Conservation (phyloP, 2,113 vertebrate species). For the Aegypius monachus region DNA sequence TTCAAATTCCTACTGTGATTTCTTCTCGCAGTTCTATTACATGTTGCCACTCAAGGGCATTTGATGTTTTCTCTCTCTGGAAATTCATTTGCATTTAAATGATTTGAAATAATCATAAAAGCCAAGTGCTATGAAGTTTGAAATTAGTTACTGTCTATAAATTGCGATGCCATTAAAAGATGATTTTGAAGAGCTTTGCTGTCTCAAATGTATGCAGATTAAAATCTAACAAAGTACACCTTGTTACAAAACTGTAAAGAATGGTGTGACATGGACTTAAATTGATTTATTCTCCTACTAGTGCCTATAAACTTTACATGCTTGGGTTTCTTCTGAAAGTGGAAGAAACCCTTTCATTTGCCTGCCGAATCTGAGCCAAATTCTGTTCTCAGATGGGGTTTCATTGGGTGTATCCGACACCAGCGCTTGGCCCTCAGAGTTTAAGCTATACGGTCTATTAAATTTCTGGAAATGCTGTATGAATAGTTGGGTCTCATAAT, state of each 20-base stretch:
- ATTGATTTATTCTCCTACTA: slow-evolving; percentile 76
- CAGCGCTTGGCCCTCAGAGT: slow-evolving; percentile 28
- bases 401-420: slow-evolving; percentile 47
- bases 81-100: slow-evolving; percentile 92
- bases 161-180: slow-evolving; percentile 84
- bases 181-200: slow-evolving; percentile 82
- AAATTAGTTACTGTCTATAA: slow-evolving; percentile 91
- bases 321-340: slow-evolving; percentile 65
- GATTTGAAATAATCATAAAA: slow-evolving; percentile 90
- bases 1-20: slow-evolving; percentile 75
- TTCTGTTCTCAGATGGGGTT: slow-evolving; percentile 38
- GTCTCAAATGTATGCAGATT: slow-evolving; percentile 83
- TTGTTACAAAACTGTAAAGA: slow-evolving; percentile 83
- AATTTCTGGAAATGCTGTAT: slow-evolving; percentile 42
- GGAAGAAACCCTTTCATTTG: slow-evolving; percentile 44
- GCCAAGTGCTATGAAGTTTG: slow-evolving; percentile 90
- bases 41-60: slow-evolving; percentile 85
- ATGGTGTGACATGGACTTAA: slow-evolving; percentile 73
- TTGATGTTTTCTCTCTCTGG: slow-evolving; percentile 84
- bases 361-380: slow-evolving; percentile 39
- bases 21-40: slow-evolving; percentile 72
- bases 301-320: slow-evolving; percentile 68
- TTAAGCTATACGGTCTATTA: slow-evolving; percentile 54
- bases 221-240: slow-evolving; percentile 85
- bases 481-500: slow-evolving; percentile 45